These are phyloP conservation scores for Microchrysa polita DNA, from an alignment of 2,888 invertebrate genomes.

Conservation along the genomic window DNA sequence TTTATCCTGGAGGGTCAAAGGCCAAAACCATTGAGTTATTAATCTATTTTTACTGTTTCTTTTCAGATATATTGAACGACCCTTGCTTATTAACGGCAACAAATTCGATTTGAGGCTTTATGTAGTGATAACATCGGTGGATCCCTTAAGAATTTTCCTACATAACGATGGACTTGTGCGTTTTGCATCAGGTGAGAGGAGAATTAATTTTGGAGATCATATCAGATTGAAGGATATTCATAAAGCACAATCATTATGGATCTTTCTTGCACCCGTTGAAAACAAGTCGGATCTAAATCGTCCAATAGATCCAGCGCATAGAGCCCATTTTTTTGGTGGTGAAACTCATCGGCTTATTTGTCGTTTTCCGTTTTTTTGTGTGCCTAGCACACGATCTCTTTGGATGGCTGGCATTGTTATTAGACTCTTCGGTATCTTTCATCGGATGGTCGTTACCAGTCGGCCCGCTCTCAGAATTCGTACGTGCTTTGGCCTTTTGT, in stretches of 20 bases:
- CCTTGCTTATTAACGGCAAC: slow-evolving; percentile 89
- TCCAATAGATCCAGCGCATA: slow-evolving; percentile 86
- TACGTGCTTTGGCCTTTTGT: slow-evolving; percentile 18
- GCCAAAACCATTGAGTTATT: not conserved
- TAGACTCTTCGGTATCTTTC: slow-evolving; percentile 24
- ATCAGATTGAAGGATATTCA: too few relatives aligned
- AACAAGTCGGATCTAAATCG: slow-evolving; percentile 85
- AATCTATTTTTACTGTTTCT: not conserved
- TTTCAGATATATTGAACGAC: slow-evolving; percentile 77
- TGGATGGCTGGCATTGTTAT: slow-evolving; percentile 52
- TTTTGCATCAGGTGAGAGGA: slow-evolving; percentile 85
- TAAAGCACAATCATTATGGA: too few relatives aligned
- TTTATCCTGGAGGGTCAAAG: too few relatives aligned
- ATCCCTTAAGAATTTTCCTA: slow-evolving; percentile 92
- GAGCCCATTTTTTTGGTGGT: slow-evolving; percentile 93
- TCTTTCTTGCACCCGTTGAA: slow-evolving; percentile 98
- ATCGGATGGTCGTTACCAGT: slow-evolving; percentile 63
- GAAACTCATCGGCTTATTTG: slow-evolving; percentile 91
- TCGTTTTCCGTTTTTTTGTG: slow-evolving; percentile 72
- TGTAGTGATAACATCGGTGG: slow-evolving; percentile 92
- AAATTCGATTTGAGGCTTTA: slow-evolving; percentile 98
- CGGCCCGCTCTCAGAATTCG: slow-evolving; percentile 23
- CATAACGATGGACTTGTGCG: slow-evolving; percentile 96
- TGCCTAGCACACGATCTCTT: slow-evolving; percentile 69
- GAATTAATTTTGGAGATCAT: too few relatives aligned